Conservation (phyloP, 2,888 invertebrate genomes). For the Chrysomela aeneicollis region DNA sequence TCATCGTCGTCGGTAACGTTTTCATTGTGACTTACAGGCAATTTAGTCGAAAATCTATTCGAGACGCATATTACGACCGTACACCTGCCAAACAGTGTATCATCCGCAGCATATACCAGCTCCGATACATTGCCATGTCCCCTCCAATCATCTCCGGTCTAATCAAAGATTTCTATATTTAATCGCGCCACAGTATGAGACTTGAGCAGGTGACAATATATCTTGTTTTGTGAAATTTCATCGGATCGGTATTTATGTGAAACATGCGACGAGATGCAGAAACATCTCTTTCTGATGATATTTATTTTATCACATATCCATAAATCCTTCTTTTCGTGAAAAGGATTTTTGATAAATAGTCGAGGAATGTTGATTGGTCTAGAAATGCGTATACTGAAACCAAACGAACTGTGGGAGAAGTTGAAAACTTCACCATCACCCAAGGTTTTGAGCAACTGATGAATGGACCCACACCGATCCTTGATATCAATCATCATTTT, state of each 20-base stretch:
- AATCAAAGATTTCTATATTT: conserved; percentile 55
- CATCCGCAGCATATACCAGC: conserved; percentile 47
- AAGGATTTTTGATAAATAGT: too few relatives aligned
- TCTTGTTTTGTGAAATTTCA: conserved; percentile 34
- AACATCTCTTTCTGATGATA: neutral
- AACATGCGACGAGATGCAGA: conserved; percentile 13
- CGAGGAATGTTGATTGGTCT: too few relatives aligned
- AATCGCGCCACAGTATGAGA: conserved; percentile 34
- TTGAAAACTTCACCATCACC: too few relatives aligned
- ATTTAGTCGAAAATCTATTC: conserved; percentile 43
- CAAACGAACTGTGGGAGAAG: too few relatives aligned
- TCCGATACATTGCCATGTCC: conserved; percentile 46
- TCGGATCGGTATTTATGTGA: conserved; percentile 33
- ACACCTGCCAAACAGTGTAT: conserved; percentile 54
- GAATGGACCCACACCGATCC: too few relatives aligned
- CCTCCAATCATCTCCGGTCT: conserved; percentile 52
- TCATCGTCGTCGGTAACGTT: conserved; percentile 35
- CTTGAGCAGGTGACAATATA: conserved; percentile 36
- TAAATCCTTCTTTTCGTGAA: neutral
- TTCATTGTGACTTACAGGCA: conserved; percentile 42
- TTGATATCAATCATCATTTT: too few relatives aligned
- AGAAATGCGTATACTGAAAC: too few relatives aligned
- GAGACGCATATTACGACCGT: conserved; percentile 38
- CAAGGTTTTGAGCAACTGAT: too few relatives aligned
- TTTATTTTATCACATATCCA: neutral